Evolutionary conservation across 2,888 invertebrate species (phyloP).

Genomic region (Pachliopta kotzebuea): DNA sequence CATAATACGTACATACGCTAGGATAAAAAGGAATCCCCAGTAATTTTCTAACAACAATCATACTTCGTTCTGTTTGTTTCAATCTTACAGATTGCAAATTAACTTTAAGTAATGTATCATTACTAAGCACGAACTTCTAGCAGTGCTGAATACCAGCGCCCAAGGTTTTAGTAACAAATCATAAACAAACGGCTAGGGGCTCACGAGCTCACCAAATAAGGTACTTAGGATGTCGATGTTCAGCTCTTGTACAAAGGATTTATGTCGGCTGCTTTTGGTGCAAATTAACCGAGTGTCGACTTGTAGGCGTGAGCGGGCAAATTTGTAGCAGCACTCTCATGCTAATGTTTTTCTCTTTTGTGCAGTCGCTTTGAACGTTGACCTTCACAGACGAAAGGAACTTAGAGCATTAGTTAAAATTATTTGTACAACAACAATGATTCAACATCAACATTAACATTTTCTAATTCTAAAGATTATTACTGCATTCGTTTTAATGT

Average conservation of each 20-base stretch:
- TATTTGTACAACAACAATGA: conserved; percentile 7
- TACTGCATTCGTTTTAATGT: background rate
- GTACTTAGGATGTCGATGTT: conserved; percentile 56
- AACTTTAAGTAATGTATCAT: conserved; percentile 25
- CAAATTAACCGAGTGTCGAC: conserved; percentile 69
- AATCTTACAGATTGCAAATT: conserved; percentile 24
- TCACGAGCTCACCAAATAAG: conserved; percentile 73
- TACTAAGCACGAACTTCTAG: conserved; percentile 31
- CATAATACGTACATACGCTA: background rate
- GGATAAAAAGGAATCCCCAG: background rate
- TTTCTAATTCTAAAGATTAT: background rate
- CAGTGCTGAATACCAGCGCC: conserved; percentile 33
- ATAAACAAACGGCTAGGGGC: conserved; percentile 60
- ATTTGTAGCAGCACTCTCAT: conserved; percentile 51
- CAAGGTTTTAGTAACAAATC: conserved; percentile 59
- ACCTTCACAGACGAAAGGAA: conserved; percentile 11
- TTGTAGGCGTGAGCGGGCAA: conserved; percentile 68
- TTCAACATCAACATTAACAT: background rate
- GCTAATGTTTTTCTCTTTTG: conserved; percentile 37
- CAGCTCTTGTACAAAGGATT: conserved; percentile 65
- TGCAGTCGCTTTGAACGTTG: conserved; percentile 1
- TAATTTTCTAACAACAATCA: background rate
- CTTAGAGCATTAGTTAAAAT: background rate
- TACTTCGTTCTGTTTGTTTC: conserved; percentile 16
- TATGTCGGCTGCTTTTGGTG: conserved; percentile 69